Evolutionary conservation across 2,888 invertebrate genomes (phyloP).

Genomic region (Tryphoninae sp.): DNA sequence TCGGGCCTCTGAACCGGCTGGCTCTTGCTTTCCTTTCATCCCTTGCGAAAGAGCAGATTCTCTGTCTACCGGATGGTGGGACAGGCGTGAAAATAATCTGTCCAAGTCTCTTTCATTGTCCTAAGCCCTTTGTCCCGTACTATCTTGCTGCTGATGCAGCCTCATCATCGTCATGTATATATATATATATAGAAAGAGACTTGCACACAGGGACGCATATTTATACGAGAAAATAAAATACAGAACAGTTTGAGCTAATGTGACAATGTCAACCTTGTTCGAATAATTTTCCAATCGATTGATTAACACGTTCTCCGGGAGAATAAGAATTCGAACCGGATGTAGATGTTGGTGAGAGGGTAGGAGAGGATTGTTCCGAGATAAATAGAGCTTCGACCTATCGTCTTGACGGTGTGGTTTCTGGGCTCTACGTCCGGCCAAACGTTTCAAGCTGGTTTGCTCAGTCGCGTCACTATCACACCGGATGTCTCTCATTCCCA

Average conservation of each 20-base stretch:
- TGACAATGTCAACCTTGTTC: neutral
- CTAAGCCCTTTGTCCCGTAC: constrained; percentile 64
- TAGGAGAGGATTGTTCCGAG: neutral
- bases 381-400: constrained; percentile 35
- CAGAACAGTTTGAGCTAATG: neutral
- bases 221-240: constrained; percentile 1
- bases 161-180: too few species aligned
- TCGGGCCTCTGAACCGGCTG: constrained; percentile 21
- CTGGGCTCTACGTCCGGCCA: constrained; percentile 14
- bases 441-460: constrained; percentile 42
- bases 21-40: constrained; percentile 49
- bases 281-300: neutral
- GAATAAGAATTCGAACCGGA: neutral
- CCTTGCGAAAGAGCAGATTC: constrained; percentile 14
- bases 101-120: constrained; percentile 61
- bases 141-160: constrained; percentile 19
- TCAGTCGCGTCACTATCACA: constrained; percentile 61
- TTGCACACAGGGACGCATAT: too few species aligned
- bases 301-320: neutral
- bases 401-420: constrained; percentile 45
- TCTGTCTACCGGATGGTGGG: constrained; percentile 34
- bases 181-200: too few species aligned
- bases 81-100: constrained; percentile 63
- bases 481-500: constrained; percentile 63
- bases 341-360: neutral